Conservation (phyloP, 2,113 vertebrate genomes). For the Perognathus longimembris region DNA sequence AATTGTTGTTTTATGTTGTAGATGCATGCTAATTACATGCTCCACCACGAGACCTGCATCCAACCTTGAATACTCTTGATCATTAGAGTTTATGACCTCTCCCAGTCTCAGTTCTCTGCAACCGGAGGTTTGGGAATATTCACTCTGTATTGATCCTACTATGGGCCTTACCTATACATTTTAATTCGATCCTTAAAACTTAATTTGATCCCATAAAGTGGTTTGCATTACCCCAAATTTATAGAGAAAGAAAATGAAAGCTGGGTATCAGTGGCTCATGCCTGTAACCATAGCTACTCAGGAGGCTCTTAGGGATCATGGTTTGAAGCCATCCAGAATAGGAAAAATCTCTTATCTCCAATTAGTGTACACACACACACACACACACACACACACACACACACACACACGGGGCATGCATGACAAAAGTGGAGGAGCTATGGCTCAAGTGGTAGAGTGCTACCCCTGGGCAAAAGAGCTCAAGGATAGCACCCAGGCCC, state of each 20-base stretch:
- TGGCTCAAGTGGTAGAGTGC: no score
- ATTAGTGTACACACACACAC: no score
- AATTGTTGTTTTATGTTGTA: background rate
- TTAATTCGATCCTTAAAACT: background rate
- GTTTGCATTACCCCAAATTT: background rate
- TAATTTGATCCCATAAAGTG: background rate
- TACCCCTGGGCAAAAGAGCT: no score
- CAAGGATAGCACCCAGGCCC: no score
- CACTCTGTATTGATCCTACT: background rate
- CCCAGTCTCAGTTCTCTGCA: background rate
- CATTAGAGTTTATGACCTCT: background rate
- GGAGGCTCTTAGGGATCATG: no score
- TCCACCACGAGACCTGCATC: background rate
- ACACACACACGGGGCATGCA: no score
- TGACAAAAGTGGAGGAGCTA: no score
- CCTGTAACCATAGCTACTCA: no score
- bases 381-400: no score
- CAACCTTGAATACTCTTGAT: background rate
- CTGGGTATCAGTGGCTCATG: no score
- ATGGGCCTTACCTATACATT: background rate
- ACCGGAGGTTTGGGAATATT: background rate
- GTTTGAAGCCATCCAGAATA: no score
- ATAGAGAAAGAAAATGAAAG: background rate
- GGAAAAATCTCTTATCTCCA: no score
- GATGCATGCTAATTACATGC: background rate